Percentiles rank a stretch among this genome's conserved stretches.
phyloP scores from a whole-genome alignment of 2,888 invertebrate genomes.

The Agriopis aurantiaria region DNA sequence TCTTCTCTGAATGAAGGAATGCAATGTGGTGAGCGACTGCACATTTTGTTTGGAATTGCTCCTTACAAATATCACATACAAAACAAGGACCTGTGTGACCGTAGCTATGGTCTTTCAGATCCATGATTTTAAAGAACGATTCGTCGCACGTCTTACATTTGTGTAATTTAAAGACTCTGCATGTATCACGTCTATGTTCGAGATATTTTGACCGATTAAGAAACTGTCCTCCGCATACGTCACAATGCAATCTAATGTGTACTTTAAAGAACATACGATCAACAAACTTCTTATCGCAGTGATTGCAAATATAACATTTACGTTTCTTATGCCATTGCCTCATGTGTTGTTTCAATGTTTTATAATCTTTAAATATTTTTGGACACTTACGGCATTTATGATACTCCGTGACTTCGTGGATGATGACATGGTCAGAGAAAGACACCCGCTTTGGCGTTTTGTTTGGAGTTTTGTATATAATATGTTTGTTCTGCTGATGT shows the following conservation, averaged over 20 bases:
- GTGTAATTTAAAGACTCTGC: conserved; percentile 61
- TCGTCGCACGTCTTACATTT: conserved; percentile 66
- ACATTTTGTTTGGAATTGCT: conserved; percentile 69
- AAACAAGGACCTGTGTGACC: conserved; percentile 60
- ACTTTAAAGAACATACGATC: conserved; percentile 77
- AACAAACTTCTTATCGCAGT: conserved; percentile 72
- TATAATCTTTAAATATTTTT: conserved; percentile 69
- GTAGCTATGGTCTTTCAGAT: conserved; percentile 75
- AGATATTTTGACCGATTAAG: conserved; percentile 57
- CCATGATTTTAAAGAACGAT: conserved; percentile 68
- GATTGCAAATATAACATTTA: conserved; percentile 78
- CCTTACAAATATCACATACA: conserved; percentile 76
- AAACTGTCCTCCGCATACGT: conserved; percentile 63
- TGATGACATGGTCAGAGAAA: conserved; percentile 73
- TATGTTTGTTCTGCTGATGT: conserved; percentile 72
- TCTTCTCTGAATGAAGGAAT: conserved; percentile 63
- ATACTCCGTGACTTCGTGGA: conserved; percentile 73
- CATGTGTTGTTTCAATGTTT: conserved; percentile 65
- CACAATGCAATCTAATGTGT: conserved; percentile 77
- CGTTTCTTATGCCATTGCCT: conserved; percentile 71
- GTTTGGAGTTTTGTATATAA: conserved; percentile 58
- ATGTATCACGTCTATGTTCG: conserved; percentile 64
- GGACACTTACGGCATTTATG: conserved; percentile 77
- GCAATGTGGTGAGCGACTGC: conserved; percentile 68
- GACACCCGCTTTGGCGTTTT: conserved; percentile 71